Base-by-base conservation (phyloP, 1,140 invertebrate genomes). In the Diorhabda sublineata region DNA sequence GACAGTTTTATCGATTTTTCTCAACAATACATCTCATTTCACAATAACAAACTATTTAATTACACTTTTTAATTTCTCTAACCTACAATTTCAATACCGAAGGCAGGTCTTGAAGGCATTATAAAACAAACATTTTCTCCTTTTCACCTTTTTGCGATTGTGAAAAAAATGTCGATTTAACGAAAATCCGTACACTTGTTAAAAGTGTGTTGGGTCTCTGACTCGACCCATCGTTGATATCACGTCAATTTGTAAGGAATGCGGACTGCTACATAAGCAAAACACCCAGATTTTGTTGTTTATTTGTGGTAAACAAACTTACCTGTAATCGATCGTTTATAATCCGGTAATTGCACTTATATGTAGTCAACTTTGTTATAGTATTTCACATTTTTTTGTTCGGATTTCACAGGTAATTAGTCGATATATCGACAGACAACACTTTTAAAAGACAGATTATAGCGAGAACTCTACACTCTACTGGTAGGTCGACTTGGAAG, bases 401-500 rank as follows among this genome's bases (percentile, higher is more conserved):
- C 47, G n/a, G 47, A 52, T 52, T 52, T 52, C 47, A 52, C 47
- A 3, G 47, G n/a, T 61, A 52, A 8, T 8, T 52, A 52, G 47
- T 4, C n/a, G 6, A 52, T 8, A 52, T 8, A 52, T 52, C 6
- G n/a, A 52, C 3, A 52, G 6, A 8, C 6, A 52, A 52, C 47
- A 52, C 47, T 52, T 52, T 52, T 52, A 52, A 52, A 26, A 69
- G 61, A 59, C 57, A 74, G 71, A 68, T 71, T 67, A 26, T 26
- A 73, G 71, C 65, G 58, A 69, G 64, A 52, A 62, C 59, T 57
- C 62, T 64, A 45, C 68, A 69, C 60, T 70, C 66, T 63, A 72
- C 70, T 75, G 71, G 64, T 69, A 62, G 62, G 69, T 67, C 69
- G 64, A 69, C 64, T 66, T 64, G 72, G 69, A 66, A 75, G 75